Evolutionary conservation across 92 coral and sea anemone species (phyloP), one percentile per base, ranked within the genome.

Genomic region (Epizoanthus fatuus): DNA sequence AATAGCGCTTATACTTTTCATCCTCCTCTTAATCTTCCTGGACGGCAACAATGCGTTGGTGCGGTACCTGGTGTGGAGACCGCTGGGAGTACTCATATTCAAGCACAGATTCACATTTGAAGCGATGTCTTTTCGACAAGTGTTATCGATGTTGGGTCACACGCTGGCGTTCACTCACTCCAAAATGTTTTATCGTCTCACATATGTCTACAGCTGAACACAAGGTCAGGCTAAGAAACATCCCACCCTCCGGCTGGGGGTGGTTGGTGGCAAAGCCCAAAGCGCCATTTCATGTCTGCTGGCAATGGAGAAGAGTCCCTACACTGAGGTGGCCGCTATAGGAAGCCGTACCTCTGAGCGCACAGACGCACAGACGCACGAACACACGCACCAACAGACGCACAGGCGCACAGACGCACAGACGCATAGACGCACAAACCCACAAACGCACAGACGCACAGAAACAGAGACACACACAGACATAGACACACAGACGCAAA

Each of bases 231-330:
- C 5, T 5, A 65, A 65, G 40, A 65, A n/a, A 6, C 16, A 19
- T 4, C 47, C 71, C 14, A 39, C 38, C 14, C 1, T 63, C n/a
- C 7, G 39, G 38, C 69, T 63, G 8, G 69, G 69, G 20, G 71
- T 65, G 3, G 16, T 65, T 12, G 71, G 71, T 4, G 71, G 45
- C 47, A 65, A 49, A 1, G 71, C 71, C 13, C 71, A 65, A 37
- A 65, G 71, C 47, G 71, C 71, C 44, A 32, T 39, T 37, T 65
- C 71, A 5, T 63, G 29, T 7, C 29, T 63, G 69, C 69, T 63
- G 69, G 69, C 69, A 3, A 63, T 42, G 1, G 44, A 65, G 3
- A 65, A 65, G 7, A 65, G 71, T 13, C 71, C 45, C 16, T 25
- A 65, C 25, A 22, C 45, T 3, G 71, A 65, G 47, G 17, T 65